Evolutionary conservation across 2,888 invertebrate species (phyloP).

Genomic region (Drosophila vallismaia): DNA sequence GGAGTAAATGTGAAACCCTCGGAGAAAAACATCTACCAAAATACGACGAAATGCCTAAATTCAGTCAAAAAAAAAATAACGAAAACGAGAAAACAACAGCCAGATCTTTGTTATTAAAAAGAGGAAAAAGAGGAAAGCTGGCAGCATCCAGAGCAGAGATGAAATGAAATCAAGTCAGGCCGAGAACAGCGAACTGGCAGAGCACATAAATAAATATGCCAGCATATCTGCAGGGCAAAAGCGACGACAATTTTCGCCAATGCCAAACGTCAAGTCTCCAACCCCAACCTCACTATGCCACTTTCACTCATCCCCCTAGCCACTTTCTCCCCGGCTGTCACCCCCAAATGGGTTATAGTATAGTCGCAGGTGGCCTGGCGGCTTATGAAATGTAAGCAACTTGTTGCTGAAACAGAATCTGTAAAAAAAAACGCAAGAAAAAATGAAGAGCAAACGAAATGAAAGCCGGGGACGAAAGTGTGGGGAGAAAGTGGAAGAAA

Average conservation of each 20-base stretch:
- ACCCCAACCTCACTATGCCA: neutral
- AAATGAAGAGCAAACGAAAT: slow-evolving; percentile 18
- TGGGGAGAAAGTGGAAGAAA: slow-evolving; percentile 5
- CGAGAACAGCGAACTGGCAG: slow-evolving; percentile 42
- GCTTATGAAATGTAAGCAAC: slow-evolving; percentile 50
- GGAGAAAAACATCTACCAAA: slow-evolving; percentile 38
- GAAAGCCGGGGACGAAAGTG: slow-evolving; percentile 9
- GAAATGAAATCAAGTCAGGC: slow-evolving; percentile 41
- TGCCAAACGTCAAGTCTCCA: slow-evolving; percentile 3
- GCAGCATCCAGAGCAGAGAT: slow-evolving; percentile 21
- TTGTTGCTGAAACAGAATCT: slow-evolving; percentile 54
- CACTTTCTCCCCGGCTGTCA: slow-evolving; percentile 1
- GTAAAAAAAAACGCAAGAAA: slow-evolving; percentile 8
- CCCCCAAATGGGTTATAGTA: slow-evolving; percentile 35
- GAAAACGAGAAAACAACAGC: slow-evolving; percentile 30
- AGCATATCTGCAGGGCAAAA: slow-evolving; percentile 43
- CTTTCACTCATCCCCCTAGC: neutral
- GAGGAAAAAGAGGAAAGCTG: slow-evolving; percentile 16
- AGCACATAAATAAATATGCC: slow-evolving; percentile 51
- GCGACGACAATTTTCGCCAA: slow-evolving; percentile 33
- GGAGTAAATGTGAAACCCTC: slow-evolving; percentile 25
- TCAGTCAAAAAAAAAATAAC: slow-evolving; percentile 25
- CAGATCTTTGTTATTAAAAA: slow-evolving; percentile 46
- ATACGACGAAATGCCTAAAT: slow-evolving; percentile 38
- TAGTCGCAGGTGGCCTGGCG: slow-evolving; percentile 38